These are phyloP conservation scores for Neocrepidodera transversa DNA, from an alignment of 2,888 invertebrate genomes.

Conservation along the genomic window DNA sequence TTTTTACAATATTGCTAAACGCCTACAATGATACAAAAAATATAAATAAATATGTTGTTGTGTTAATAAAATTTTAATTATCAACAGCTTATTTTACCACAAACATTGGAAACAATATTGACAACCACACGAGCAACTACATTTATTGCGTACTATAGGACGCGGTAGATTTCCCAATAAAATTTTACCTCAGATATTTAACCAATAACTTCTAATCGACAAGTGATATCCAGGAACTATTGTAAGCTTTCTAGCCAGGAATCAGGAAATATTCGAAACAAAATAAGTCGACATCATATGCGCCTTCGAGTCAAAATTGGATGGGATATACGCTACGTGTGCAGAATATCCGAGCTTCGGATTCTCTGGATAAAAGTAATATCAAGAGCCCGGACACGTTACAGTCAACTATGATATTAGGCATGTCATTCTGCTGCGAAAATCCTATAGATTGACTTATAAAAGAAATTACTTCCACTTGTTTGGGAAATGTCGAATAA, in stretches of 20 bases:
- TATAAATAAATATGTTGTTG: too few relatives aligned
- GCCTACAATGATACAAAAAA: too few relatives aligned
- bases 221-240: conserved; percentile 17
- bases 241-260: conserved; percentile 13
- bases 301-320: conserved; percentile 23
- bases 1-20: too few relatives aligned
- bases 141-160: too few relatives aligned
- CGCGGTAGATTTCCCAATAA: too few relatives aligned
- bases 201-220: conserved; percentile 21
- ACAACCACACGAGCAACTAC: too few relatives aligned
- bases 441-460: conserved; percentile 15
- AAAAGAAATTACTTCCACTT: conserved; percentile 9
- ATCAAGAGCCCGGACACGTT: conserved; percentile 23
- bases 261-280: conserved; percentile 19
- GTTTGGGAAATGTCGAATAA: conserved; percentile 1
- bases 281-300: conserved; percentile 22
- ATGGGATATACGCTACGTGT: conserved; percentile 26
- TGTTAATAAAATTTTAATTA: too few relatives aligned
- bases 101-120: too few relatives aligned
- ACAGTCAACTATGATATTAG: conserved; percentile 29
- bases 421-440: conserved; percentile 18
- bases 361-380: conserved; percentile 16
- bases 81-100: too few relatives aligned
- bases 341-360: conserved; percentile 14
- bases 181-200: conserved; percentile 2